Conservation (phyloP, 1,140 invertebrate genomes). For the Coenobita brevimanus region DNA sequence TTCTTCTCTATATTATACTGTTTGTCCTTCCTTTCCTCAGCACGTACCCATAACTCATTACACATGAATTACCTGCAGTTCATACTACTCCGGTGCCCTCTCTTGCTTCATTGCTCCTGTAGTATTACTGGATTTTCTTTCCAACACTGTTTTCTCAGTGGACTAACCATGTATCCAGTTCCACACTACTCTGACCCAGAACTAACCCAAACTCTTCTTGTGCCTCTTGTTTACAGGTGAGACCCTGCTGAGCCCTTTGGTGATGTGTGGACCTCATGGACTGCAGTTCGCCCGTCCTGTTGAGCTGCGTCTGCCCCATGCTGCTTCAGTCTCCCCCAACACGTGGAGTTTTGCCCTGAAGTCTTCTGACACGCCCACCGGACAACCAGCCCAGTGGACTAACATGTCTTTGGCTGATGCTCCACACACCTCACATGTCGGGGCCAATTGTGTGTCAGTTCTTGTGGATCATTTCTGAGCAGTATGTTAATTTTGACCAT, state of each 20-base stretch:
- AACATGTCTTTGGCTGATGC: slow-evolving; percentile 74
- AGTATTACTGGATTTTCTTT: too few species aligned
- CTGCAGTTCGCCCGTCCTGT: slow-evolving; percentile 90
- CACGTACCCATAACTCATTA: too few species aligned
- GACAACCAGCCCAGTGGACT: slow-evolving; percentile 85
- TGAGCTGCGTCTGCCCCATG: slow-evolving; percentile 81
- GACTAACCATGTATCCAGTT: too few species aligned
- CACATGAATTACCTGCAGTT: too few species aligned
- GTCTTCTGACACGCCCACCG: slow-evolving; percentile 85
- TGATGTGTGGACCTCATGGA: slow-evolving; percentile 96
- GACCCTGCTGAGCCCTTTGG: slow-evolving; percentile 91
- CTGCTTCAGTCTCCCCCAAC: slow-evolving; percentile 74
- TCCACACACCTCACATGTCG: slow-evolving; percentile 72
- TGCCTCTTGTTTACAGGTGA: slow-evolving; percentile 81
- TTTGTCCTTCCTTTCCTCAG: too few species aligned
- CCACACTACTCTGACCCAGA: too few species aligned
- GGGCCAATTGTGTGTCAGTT: slow-evolving; percentile 87
- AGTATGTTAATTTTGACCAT: not conserved
- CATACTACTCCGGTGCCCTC: too few species aligned
- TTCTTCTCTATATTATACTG: too few species aligned
- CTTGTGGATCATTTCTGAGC: slow-evolving; percentile 89
- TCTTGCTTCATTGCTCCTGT: too few species aligned
- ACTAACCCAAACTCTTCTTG: not conserved
- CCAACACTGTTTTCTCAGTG: too few species aligned
- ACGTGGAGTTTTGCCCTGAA: slow-evolving; percentile 79